Conservation (phyloP, 2,797 vertebrate species). For the Eulemur rubriventer region DNA sequence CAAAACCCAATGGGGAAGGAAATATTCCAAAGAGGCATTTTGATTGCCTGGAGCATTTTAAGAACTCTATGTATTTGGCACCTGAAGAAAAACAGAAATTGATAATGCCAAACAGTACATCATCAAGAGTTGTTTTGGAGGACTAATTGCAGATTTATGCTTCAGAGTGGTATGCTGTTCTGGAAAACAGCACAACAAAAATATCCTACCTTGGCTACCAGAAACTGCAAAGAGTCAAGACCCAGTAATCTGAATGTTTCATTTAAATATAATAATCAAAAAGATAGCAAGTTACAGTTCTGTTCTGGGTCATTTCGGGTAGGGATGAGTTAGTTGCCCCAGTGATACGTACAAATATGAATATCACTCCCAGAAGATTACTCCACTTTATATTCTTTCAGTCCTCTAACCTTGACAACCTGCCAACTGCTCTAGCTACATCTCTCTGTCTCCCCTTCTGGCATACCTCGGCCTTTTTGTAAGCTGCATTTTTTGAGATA, state of each 20-base stretch:
- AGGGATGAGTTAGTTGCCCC: neutral
- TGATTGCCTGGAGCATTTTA: slow-evolving; percentile 69
- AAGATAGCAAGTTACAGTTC: neutral
- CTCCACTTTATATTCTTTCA: neutral
- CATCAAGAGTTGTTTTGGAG: slow-evolving; percentile 52
- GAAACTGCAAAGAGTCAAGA: slow-evolving; percentile 68
- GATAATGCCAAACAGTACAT: slow-evolving; percentile 65
- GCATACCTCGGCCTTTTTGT: neutral
- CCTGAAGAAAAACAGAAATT: slow-evolving; percentile 64
- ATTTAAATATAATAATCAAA: slow-evolving; percentile 55
- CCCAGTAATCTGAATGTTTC: slow-evolving; percentile 75
- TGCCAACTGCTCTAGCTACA: neutral
- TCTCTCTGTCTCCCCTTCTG: neutral
- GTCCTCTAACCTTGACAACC: neutral
- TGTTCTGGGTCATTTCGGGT: slow-evolving; percentile 55
- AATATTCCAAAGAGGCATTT: slow-evolving; percentile 59
- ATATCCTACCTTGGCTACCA: slow-evolving; percentile 76
- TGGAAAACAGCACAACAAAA: slow-evolving; percentile 75
- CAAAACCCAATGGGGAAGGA: slow-evolving; percentile 13
- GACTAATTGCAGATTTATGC: slow-evolving; percentile 80
- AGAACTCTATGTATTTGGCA: slow-evolving; percentile 52
- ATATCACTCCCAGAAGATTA: neutral
- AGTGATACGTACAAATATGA: neutral
- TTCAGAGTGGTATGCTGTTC: slow-evolving; percentile 70
- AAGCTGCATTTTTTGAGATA: neutral